Evolutionary conservation across 2,888 invertebrate species (phyloP), one percentile per base, ranked within the genome.

Genomic region (Dasypogon diadema): DNA sequence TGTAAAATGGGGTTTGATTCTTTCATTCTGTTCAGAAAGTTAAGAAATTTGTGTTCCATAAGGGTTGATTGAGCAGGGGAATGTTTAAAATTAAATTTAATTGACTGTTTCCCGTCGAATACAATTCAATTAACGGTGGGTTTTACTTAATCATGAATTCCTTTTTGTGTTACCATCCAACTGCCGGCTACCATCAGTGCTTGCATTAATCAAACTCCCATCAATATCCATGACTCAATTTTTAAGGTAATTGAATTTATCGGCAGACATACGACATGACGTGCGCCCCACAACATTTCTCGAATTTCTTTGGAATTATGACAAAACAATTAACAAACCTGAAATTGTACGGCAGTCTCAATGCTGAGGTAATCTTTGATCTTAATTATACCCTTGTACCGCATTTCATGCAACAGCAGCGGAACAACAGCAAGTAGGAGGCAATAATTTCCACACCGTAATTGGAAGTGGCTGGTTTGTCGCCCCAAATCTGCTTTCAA

Each of bases 301-400:
- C 6, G 16, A 18, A 60, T 60, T 60, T 5, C 8, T 24, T 34
- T n/a, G n/a, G 6, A 37, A 21, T 16, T 60, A 18, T 60, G 34
- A 60, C 60, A 60, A 60, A 60, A 60, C 34, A 60, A 60, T 60
- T 34, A 60, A 34, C 10, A 60, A 34, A 56, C 14, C 26, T 26
- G 60, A 60, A 14, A 60, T 18, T 60, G 24, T 18, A 12, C 14
- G 34, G 21, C 60, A 34, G 10, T 2, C 24, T 37, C 60, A 34
- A 60, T 21, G 34, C 60, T 10, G 16, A 37, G 21, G 34, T 34
- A 30, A 60, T 34, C 34, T 18, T 3, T 12, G 37, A 30, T 34
- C 60, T 60, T 34, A 16, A 18, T 12, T 34, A 8, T 60, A 34
- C 34, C 60, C 42, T 65, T 48, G 22, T 22, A 6, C 65, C 42